These are phyloP conservation scores for Gymnorhina tibicen DNA, from an alignment of 2,113 vertebrate genomes.

Conservation along the genomic window DNA sequence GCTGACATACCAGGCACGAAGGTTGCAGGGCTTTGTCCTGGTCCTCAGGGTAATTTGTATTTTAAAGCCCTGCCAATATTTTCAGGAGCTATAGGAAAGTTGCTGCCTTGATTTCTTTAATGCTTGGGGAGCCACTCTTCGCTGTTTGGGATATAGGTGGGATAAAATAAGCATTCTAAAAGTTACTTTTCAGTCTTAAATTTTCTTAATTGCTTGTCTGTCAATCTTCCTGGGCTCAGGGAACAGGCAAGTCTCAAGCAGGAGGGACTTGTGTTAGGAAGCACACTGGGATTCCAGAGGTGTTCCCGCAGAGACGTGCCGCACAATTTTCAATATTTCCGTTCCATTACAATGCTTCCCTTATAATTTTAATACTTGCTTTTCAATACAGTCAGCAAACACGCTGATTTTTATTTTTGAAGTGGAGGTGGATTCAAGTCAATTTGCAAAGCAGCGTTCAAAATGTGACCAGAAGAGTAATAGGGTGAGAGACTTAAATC, in stretches of 20 bases:
- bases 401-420: background rate
- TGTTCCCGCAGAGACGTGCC: background rate
- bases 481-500: slow-evolving; percentile 76
- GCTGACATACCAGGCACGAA: background rate
- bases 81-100: background rate
- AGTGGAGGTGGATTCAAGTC: slow-evolving; percentile 2
- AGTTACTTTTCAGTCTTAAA: background rate
- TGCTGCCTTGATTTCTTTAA: background rate
- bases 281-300: background rate
- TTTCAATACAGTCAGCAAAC: background rate
- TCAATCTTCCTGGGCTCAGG: background rate
- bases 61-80: background rate
- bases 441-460: slow-evolving; percentile 46
- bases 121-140: background rate
- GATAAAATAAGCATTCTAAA: background rate
- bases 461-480: slow-evolving; percentile 64
- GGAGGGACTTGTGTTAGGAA: background rate
- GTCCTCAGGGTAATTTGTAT: background rate
- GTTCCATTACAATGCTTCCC: background rate
- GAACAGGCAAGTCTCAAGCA: background rate
- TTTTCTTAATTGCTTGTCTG: background rate
- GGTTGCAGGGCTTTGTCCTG: background rate
- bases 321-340: background rate
- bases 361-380: background rate
- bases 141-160: background rate